Percentiles rank a stretch among this genome's conserved stretches.
phyloP scores from a whole-genome alignment of 2,113 vertebrate species.

The Passer domesticus region DNA sequence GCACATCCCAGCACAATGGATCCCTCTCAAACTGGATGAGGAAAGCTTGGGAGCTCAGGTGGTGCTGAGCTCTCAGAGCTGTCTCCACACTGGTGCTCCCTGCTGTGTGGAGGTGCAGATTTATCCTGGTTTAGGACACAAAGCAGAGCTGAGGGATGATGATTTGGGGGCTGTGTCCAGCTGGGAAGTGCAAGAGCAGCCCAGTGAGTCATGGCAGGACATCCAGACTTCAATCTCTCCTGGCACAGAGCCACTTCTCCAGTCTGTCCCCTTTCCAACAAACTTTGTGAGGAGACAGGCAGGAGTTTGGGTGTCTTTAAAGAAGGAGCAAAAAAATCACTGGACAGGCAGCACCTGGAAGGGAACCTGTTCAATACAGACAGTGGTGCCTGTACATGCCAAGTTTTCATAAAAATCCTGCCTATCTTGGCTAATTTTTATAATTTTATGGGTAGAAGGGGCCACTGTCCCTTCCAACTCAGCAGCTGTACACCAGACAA shows the following conservation, averaged over 20 bases:
- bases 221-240: neutral
- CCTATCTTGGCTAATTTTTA: neutral
- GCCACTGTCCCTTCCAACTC: neutral
- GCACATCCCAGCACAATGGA: rapidly evolving
- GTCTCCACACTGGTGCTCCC: neutral
- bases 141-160: neutral
- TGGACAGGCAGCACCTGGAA: neutral
- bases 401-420: neutral
- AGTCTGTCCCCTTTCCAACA: neutral
- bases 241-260: neutral
- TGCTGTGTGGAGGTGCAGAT: neutral
- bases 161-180: neutral
- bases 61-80: neutral
- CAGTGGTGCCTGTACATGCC: neutral
- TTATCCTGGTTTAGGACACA: neutral
- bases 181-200: neutral
- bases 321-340: neutral
- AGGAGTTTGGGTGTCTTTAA: neutral
- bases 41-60: neutral
- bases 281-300: neutral
- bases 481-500: neutral
- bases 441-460: neutral
- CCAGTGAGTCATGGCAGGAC: rapidly evolving
- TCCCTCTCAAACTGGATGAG: neutral
- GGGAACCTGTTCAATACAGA: neutral